Evolutionary conservation across 1,140 invertebrate species (phyloP), one percentile per base, ranked within the genome.

Genomic region (Limonius californicus): DNA sequence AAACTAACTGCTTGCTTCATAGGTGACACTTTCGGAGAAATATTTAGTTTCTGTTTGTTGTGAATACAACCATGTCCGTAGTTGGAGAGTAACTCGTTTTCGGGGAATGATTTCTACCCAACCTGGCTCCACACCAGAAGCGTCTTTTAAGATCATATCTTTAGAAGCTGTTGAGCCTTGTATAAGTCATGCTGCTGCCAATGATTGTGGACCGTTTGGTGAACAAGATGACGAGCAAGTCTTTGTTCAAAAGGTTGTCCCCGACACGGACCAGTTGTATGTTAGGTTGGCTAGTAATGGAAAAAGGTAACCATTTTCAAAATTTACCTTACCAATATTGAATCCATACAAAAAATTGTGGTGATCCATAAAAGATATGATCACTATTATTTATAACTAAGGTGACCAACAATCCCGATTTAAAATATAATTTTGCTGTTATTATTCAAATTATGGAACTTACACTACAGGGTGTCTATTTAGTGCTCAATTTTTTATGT

Each of bases 221-320:
- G 95, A 98, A 76, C 94, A 97, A 78, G 94, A 98, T 75, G 95
- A 97, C 75, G 94, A 97, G 73, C 95, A 98, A 81, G 90, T 99
- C 43, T 98, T 99, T 76, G 89, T 99, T 23, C 96, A 99, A 77
- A 97, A 97, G 83, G 91, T 98, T 35, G 92, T 98, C 12, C 94
- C 95, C 1, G 94, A 98, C 75, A 96, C 94, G 3, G 93, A 97
- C 79, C 92, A 94, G 63, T 76, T 99, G 0, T 98, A 95, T 78
- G 92, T 99, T 7, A 80, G 96, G 57, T 78, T 97, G 12, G 95
- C 96, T 11, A 97, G 95, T 0, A 97, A 95, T 79, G 97, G 97
- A 0, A 93, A 94, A 80, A 85, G 90, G 88, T 90, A n/a, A 78
- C n/a, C 3, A 27, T 27, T 27, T 27, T 27, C 9, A 27, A 27